These are phyloP conservation scores for Pachypsylla venusta DNA, from an alignment of 1,140 invertebrate genomes.

Conservation along the genomic window DNA sequence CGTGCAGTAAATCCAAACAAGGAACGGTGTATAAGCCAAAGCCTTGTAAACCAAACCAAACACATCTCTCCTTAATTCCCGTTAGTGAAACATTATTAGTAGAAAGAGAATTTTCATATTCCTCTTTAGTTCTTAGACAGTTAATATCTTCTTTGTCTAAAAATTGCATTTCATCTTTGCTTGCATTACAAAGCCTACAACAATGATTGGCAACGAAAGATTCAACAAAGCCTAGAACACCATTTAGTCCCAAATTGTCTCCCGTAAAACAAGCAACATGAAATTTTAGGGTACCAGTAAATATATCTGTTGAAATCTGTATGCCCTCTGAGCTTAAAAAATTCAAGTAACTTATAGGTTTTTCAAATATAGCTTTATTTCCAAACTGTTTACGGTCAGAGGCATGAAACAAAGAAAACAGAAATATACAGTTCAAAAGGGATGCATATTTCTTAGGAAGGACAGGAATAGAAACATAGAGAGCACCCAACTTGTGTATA, in stretches of 20 bases:
- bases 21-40: background rate
- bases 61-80: background rate
- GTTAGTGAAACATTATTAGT: background rate
- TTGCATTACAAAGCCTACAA: background rate
- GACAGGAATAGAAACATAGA: background rate
- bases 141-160: background rate
- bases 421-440: background rate
- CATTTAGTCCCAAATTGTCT: constrained; percentile 2
- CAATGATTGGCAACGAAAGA: background rate
- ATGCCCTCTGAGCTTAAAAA: background rate
- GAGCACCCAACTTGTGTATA: background rate
- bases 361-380: background rate
- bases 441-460: background rate
- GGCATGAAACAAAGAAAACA: background rate
- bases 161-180: background rate
- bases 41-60: background rate
- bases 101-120: background rate
- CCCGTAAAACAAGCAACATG: background rate
- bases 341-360: background rate
- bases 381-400: background rate
- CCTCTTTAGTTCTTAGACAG: background rate
- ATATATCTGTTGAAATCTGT: background rate
- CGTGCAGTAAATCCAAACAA: background rate
- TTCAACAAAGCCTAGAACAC: constrained; percentile 7
- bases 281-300: background rate